A percentile compares a stretch with the other conserved stretches of the same genome.
Conservation (phyloP, 2,113 vertebrate species). For the Zapus hudsonius region DNA sequence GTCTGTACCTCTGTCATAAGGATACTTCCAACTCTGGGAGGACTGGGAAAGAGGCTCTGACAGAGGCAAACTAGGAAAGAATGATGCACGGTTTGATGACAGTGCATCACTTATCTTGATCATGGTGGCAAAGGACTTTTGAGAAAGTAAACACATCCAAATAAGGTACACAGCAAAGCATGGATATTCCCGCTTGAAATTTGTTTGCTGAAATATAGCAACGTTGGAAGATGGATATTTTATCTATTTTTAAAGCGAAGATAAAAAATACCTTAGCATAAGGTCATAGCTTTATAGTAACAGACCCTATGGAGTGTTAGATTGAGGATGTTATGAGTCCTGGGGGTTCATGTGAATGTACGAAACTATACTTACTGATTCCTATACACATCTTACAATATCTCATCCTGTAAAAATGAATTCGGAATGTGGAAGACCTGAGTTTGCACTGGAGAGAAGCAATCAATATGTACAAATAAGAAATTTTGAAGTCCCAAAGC, state of each 20-base stretch:
- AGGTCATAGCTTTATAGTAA: background rate
- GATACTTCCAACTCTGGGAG: background rate
- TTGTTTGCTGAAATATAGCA: background rate
- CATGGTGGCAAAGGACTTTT: background rate
- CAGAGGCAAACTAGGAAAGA: background rate
- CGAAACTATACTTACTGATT: background rate
- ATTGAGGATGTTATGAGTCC: background rate
- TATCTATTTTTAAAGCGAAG: slow-evolving; percentile 18
- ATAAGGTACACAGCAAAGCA: background rate
- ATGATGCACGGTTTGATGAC: background rate
- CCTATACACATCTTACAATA: no score
- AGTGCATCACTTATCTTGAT: background rate
- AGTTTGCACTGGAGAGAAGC: background rate
- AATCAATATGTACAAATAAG: slow-evolving; percentile 13
- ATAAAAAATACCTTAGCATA: slow-evolving; percentile 20
- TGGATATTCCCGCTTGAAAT: background rate
- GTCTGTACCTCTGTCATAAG: background rate
- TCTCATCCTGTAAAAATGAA: background rate
- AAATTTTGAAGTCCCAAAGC: slow-evolving; percentile 37
- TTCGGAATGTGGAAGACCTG: background rate
- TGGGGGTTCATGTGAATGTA: background rate
- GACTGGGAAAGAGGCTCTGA: background rate
- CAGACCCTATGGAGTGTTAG: background rate
- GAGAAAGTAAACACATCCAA: background rate
- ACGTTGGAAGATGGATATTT: background rate